Percentiles rank a stretch among this genome's conserved stretches.
Evolutionary conservation across 2,113 vertebrate genomes (phyloP).

Genomic region (Cochlearius cochlearius): DNA sequence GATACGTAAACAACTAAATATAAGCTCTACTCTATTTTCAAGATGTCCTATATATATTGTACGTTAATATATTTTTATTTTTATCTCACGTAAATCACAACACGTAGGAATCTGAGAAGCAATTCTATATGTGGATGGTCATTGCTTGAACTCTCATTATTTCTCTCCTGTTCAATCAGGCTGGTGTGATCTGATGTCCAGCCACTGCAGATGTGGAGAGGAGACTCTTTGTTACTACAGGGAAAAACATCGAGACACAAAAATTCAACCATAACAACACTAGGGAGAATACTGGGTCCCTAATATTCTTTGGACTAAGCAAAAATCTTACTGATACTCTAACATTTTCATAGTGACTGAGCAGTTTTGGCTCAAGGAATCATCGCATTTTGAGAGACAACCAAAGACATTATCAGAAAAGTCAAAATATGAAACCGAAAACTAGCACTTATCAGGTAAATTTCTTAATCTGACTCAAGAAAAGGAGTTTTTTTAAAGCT

Average conservation of each 20-base stretch:
- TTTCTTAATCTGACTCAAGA: neutral
- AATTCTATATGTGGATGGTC: neutral
- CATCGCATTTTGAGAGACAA: neutral
- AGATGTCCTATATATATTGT: neutral
- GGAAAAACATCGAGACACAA: neutral
- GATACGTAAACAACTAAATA: neutral
- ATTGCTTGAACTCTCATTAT: neutral
- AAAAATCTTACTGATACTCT: neutral
- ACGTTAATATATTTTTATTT: neutral
- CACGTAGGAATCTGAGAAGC: neutral
- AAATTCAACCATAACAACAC: neutral
- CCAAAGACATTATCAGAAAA: neutral
- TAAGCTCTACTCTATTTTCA: neutral
- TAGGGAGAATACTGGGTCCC: neutral
- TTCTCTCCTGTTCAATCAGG: neutral
- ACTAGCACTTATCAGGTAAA: neutral
- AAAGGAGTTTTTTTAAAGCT: neutral
- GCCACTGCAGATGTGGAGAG: neutral
- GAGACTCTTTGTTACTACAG: neutral
- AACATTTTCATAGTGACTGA: neutral
- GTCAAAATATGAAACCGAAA: neutral
- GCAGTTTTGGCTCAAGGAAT: neutral
- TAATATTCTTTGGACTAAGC: neutral
- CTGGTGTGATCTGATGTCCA: neutral
- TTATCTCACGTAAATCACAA: neutral